These are phyloP conservation scores for Pseudomyrmex sp. DNA, from an alignment of 1,140 invertebrate species.

Conservation along the genomic window DNA sequence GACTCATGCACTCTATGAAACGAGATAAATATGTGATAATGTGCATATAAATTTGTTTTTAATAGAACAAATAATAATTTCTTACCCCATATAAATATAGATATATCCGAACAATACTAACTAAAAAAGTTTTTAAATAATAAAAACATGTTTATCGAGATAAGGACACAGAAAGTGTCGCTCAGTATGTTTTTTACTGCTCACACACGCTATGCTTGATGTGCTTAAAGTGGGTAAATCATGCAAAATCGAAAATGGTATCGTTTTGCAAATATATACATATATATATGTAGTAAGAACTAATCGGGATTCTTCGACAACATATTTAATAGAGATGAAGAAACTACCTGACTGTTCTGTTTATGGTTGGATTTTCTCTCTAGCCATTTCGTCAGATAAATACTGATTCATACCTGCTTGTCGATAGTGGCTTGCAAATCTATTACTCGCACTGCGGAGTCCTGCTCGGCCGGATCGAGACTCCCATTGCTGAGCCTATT, in stretches of 20 bases:
- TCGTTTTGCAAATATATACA: neutral
- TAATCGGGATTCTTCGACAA: neutral
- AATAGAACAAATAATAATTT: neutral
- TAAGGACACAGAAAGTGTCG: neutral
- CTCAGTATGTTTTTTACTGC: neutral
- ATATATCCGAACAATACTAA: neutral
- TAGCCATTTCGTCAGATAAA: constrained; percentile 22
- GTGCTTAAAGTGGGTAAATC: constrained; percentile 10
- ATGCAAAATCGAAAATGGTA: constrained; percentile 21
- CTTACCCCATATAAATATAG: neutral
- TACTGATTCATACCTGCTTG: constrained; percentile 91
- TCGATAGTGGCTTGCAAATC: constrained; percentile 96
- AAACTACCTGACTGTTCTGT: constrained; percentile 55
- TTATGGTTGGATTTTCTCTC: constrained; percentile 19
- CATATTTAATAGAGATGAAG: constrained; percentile 14
- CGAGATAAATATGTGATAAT: constrained; percentile 6
- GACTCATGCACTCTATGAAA: constrained; percentile 17
- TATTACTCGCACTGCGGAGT: constrained; percentile 89
- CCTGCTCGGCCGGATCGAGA: constrained; percentile 87
- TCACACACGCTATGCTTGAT: neutral
- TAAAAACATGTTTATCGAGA: neutral
- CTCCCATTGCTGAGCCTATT: constrained; percentile 86
- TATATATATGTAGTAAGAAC: neutral
- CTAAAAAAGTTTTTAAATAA: neutral
- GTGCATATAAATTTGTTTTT: neutral